Evolutionary conservation across 2,113 vertebrate genomes (phyloP).

Genomic region (Protobothrops mucrosquamatus): DNA sequence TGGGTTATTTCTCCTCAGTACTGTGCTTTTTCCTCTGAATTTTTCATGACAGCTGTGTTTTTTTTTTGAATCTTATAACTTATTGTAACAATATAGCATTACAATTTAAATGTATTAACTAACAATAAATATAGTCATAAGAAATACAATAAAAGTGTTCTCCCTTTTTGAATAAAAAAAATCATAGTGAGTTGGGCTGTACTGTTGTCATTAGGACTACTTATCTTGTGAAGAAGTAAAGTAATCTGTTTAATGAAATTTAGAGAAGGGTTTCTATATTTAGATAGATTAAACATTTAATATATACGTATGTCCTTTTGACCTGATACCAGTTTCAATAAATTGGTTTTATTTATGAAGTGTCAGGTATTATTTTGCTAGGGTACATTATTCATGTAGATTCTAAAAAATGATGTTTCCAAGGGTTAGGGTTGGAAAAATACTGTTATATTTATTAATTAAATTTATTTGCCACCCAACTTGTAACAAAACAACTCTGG

Average conservation of each 20-base stretch:
- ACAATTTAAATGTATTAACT: neutral
- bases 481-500: too few relatives aligned
- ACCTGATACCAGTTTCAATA: neutral
- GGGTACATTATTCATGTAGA: too few relatives aligned
- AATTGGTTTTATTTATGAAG: neutral
- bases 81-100: neutral
- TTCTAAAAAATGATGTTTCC: too few relatives aligned
- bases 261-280: neutral
- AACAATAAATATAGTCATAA: neutral
- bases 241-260: neutral
- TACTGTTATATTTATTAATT: neutral
- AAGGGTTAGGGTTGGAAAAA: neutral
- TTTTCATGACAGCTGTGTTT: neutral
- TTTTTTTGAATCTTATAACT: neutral
- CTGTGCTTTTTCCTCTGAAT: neutral
- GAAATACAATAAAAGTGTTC: neutral
- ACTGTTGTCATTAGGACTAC: neutral
- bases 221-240: neutral
- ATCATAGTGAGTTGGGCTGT: neutral
- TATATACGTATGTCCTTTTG: neutral
- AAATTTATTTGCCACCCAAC: too few relatives aligned
- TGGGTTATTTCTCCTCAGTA: neutral
- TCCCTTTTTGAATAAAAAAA: neutral
- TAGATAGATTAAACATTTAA: neutral
- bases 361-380: too few relatives aligned